Conservation (phyloP, 2,888 invertebrate species). For the Cheilosia grossa region DNA sequence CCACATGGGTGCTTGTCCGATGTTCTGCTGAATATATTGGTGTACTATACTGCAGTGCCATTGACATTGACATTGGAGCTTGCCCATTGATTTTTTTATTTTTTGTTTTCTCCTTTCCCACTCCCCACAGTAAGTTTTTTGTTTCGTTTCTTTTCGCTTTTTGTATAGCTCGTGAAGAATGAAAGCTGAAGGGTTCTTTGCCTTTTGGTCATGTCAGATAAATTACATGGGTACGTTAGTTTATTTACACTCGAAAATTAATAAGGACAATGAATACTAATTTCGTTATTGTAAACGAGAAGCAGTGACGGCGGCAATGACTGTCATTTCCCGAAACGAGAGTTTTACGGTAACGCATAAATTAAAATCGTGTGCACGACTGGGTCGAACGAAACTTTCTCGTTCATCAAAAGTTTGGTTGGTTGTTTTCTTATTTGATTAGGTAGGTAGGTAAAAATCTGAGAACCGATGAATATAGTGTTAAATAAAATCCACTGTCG, state of each 20-base stretch:
- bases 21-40: constrained; percentile 9
- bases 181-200: constrained; percentile 40
- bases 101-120: constrained; percentile 17
- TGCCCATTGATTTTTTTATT: constrained; percentile 48
- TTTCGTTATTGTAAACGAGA: constrained; percentile 1
- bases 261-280: constrained; percentile 30
- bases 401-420: too few relatives aligned
- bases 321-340: neutral
- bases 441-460: too few relatives aligned
- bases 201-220: constrained; percentile 13
- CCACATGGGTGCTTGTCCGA: constrained; percentile 49
- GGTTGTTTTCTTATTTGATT: too few relatives aligned
- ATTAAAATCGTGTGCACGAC: neutral
- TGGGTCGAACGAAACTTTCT: too few relatives aligned
- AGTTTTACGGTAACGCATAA: constrained; percentile 1
- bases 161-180: constrained; percentile 1
- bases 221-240: constrained; percentile 11
- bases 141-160: constrained; percentile 13
- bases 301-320: constrained; percentile 1
- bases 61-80: constrained; percentile 71
- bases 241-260: constrained; percentile 24
- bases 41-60: constrained; percentile 45
- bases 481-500: too few relatives aligned
- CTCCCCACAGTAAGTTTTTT: constrained; percentile 21
- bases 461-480: too few relatives aligned